Base-by-base conservation (phyloP, 2,797 vertebrate genomes). In the Gadopsis marmoratus region DNA sequence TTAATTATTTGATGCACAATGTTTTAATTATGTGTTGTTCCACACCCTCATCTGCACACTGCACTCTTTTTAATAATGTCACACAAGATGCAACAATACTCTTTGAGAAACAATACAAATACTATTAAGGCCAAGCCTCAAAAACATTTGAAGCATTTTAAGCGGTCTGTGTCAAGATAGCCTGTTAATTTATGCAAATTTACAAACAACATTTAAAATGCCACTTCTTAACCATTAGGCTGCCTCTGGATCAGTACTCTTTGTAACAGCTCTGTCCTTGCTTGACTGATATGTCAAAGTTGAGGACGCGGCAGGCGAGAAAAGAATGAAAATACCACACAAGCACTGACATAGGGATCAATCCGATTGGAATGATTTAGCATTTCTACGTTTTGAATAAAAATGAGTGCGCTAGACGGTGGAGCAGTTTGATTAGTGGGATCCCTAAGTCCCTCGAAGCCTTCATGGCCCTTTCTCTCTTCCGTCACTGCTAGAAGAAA, bases 201-300 rank as follows among this genome's bases (percentile, higher is more conserved):
- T 86, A 70, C 82, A 86, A 89, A 89, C 68, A 88, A 83, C 81
- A 75, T 90, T 92, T 90, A 89, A 90, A 94, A 85, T 72, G 78
- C 61, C 71, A 85, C 86, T 91, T 79, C 71, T 85, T 70, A 79
- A 85, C 86, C 84, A 89, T 89, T 85, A 89, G 84, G 35, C 81
- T 79, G 82, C 67, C 86, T 84, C 81, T 66, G 81, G 86, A 83
- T 84, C 85, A 41, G 80, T 2, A 74, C 58, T 85, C 84, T 91
- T 92, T 93, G 81, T 86, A 75, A 74, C 85, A 72, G 76, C 88
- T 76, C 88, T 88, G 92, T 91, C 88, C 90, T 91, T 88, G 91
- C 91, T 92, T 94, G 94, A 95, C 94, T 94, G 95, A 95, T 91
- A 93, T 94, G 95, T 96, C 95, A 95, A 94, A 94, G 93, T 92